phyloP scores from a whole-genome alignment of 2,113 vertebrate species.

The Tyto alba region DNA sequence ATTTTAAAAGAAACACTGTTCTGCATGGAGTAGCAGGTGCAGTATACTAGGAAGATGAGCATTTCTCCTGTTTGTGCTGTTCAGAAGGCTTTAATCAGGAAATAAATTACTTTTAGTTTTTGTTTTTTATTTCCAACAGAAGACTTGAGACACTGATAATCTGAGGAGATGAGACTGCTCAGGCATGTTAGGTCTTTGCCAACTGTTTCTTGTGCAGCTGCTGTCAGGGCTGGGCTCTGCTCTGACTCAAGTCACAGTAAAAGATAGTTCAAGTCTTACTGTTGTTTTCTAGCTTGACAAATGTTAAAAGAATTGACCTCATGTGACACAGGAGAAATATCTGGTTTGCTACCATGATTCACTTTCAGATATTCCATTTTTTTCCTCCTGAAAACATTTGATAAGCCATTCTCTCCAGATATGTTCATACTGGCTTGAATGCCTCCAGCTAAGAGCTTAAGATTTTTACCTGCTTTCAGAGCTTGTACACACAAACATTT shows the following conservation, averaged over 20 bases:
- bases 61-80: neutral
- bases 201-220: constrained; percentile 54
- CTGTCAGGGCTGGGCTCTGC: neutral
- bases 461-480: neutral
- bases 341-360: neutral
- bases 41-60: neutral
- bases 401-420: neutral
- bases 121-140: neutral
- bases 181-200: neutral
- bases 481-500: neutral
- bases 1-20: neutral
- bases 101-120: neutral
- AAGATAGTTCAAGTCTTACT: neutral
- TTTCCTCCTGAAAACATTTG: neutral
- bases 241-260: neutral
- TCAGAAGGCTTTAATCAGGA: neutral
- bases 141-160: neutral
- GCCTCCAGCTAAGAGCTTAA: neutral
- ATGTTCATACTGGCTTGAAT: neutral
- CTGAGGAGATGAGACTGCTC: neutral
- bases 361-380: neutral
- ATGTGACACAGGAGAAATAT: neutral
- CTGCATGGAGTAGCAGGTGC: neutral
- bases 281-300: neutral
- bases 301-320: neutral